Evolutionary conservation across 2,888 invertebrate species (phyloP).

Genomic region (Hydrotaea cyrtoneurina): DNA sequence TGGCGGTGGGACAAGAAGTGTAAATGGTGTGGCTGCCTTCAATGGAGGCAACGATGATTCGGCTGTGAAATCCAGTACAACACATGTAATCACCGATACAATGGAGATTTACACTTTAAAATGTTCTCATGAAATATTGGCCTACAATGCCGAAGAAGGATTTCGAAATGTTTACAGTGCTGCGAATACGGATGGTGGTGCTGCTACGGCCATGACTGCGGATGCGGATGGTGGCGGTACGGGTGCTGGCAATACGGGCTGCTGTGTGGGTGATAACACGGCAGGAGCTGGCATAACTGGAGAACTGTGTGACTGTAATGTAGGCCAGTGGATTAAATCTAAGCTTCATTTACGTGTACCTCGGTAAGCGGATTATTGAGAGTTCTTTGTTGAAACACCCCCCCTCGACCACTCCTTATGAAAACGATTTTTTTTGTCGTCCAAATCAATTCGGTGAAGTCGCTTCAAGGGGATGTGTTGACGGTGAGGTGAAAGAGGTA

Average conservation of each 20-base stretch:
- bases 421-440: background rate
- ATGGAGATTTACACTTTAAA: constrained; percentile 71
- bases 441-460: constrained; percentile 8
- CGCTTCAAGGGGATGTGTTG: background rate
- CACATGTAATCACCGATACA: constrained; percentile 71
- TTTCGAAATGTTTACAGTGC: constrained; percentile 39
- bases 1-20: background rate
- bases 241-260: background rate
- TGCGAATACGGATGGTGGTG: constrained; percentile 18
- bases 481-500: too few relatives aligned
- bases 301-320: constrained; percentile 27
- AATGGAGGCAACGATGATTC: constrained; percentile 19
- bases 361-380: constrained; percentile 66
- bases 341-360: constrained; percentile 67
- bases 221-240: constrained; percentile 5
- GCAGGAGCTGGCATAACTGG: constrained; percentile 8
- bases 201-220: background rate
- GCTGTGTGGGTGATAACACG: background rate
- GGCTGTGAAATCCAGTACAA: constrained; percentile 51
- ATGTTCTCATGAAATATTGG: constrained; percentile 59
- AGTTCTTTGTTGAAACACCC: background rate
- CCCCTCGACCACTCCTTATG: too few relatives aligned
- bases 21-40: constrained; percentile 20
- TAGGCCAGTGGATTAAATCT: constrained; percentile 66
- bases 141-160: constrained; percentile 44